Evolutionary conservation across 2,888 invertebrate species (phyloP).

Genomic region (Agapostemon virescens): DNA sequence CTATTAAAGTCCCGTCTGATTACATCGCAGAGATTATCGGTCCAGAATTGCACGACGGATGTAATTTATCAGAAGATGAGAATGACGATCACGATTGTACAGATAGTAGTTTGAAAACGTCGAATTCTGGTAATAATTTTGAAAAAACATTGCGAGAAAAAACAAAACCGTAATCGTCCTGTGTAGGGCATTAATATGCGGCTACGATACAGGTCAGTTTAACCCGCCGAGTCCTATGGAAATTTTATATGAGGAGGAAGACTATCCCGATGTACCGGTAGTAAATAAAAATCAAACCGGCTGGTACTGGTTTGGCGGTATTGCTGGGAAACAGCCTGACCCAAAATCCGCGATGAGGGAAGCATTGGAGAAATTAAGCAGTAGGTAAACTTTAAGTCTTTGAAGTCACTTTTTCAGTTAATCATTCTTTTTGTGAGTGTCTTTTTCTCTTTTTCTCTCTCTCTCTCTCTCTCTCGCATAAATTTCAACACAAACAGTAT

Average conservation of each 20-base stretch:
- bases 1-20: conserved; percentile 76
- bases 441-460: not conserved
- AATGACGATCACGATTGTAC: conserved; percentile 74
- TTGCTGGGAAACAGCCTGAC: conserved; percentile 87
- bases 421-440: conserved; percentile 2
- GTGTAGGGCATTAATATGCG: conserved; percentile 14
- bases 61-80: conserved; percentile 79
- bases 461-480: not conserved
- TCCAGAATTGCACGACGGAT: conserved; percentile 78
- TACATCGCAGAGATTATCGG: conserved; percentile 79
- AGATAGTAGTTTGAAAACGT: conserved; percentile 74
- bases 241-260: conserved; percentile 83
- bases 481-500: conserved; percentile 10
- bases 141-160: conserved; percentile 9
- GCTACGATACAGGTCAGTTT: conserved; percentile 77
- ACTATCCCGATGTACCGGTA: conserved; percentile 84
- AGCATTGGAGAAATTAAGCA: conserved; percentile 89
- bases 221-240: conserved; percentile 81
- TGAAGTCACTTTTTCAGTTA: conserved; percentile 48
- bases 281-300: conserved; percentile 87
- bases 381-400: conserved; percentile 84
- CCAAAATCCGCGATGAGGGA: conserved; percentile 85
- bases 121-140: conserved; percentile 73
- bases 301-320: conserved; percentile 92
- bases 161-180: not conserved